phyloP scores from a whole-genome alignment of 1,140 invertebrate species.

The Pogonomyrmex barbatus region DNA sequence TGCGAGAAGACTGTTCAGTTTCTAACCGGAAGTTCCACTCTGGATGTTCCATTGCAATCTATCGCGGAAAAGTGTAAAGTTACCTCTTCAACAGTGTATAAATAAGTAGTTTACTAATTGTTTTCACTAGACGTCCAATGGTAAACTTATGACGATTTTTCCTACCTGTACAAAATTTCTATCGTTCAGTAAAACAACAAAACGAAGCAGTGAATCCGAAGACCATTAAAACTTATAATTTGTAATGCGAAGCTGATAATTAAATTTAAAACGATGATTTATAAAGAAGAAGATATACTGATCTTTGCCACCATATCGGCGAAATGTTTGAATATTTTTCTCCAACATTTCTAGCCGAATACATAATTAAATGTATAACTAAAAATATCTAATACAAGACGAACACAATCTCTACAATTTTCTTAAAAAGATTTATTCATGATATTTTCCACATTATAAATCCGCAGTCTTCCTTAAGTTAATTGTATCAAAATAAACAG shows the following conservation, averaged over 20 bases:
- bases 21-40: not conserved
- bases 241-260: conserved; percentile 12
- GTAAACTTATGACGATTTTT: conserved; percentile 24
- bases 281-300: not conserved
- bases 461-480: conserved; percentile 8
- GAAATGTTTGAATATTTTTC: not conserved
- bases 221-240: not conserved
- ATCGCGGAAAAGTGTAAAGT: conserved; percentile 14
- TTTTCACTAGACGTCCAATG: not conserved
- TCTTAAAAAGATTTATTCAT: not conserved
- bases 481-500: not conserved
- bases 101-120: conserved; percentile 11
- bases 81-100: not conserved
- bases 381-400: not conserved
- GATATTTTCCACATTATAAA: conserved; percentile 1
- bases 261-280: conserved; percentile 12
- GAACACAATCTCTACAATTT: not conserved
- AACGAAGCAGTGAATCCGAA: not conserved
- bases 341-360: not conserved
- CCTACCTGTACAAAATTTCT: not conserved
- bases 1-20: not conserved
- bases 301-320: not conserved
- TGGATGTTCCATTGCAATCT: not conserved
- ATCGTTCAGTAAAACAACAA: not conserved
- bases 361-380: not conserved